Base-by-base conservation (phyloP, 2,113 vertebrate genomes). In the Carassius carassius region DNA sequence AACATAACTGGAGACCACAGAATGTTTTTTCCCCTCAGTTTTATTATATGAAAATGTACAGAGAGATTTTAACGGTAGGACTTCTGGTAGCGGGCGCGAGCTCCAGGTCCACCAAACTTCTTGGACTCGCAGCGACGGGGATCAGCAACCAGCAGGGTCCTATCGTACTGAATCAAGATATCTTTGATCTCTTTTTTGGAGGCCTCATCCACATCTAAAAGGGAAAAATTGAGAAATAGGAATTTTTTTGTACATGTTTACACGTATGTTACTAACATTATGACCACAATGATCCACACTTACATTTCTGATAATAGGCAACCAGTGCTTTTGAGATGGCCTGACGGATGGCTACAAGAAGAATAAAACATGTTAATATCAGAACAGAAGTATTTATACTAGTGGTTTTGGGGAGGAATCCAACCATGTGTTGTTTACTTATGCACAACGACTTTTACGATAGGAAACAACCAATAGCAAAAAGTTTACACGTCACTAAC, bases 171-270 rank as follows among this genome's bases (percentile, higher is more conserved):
- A 93, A 99, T 99, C 85, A 99, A 95, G 91, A 99, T 99, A 90
- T 99, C 98, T 92, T 99, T 99, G 93, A 99, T 99, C 90, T 99
- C 98, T 90, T 99, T 99, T 94, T 99, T 99, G 60, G 97, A 99
- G 88, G 98, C 97, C 90, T 99, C 98, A 83, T 99, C 98, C 85
- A 99, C 98, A 92, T 99, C 98, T 99, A 9, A 1, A 77, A 77
- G 29, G 56, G 19, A 47, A 69, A 77, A 56, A 54, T 10, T 5
- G 37, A 37, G 37, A 37, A 37, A 37, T 37, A 32, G 14, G 5
- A 32, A 23, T 29, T 29, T 29, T 29, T 29, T 29, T 29, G 0
- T 2, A 29, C 1, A 29, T 29, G 1, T 29, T 29, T 29, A 32
- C 12, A 17, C 29, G 16, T 32, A 32, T 14, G 16, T 67, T 14